Evolutionary conservation across 2,888 invertebrate species (phyloP).

Genomic region (Rhagophthalmus giganteus): DNA sequence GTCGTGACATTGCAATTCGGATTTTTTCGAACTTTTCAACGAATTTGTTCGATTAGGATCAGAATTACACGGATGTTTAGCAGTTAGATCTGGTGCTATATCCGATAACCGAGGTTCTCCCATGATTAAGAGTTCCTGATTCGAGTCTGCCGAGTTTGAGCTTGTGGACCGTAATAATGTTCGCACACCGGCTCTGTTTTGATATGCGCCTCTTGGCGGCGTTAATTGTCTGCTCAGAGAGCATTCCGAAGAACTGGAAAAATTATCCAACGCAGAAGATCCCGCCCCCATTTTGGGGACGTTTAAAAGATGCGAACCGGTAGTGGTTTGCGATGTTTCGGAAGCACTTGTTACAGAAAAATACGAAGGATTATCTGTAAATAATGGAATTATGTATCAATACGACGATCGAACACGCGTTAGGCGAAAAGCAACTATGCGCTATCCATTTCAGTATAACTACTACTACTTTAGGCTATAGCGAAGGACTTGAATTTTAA

Average conservation of each 20-base stretch:
- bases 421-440: too few relatives aligned
- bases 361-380: conserved; percentile 77
- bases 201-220: conserved; percentile 40
- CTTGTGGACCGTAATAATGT: conserved; percentile 67
- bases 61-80: conserved; percentile 45
- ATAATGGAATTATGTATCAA: too few relatives aligned
- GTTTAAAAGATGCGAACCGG: conserved; percentile 32
- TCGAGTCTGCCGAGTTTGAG: conserved; percentile 63
- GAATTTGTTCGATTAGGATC: conserved; percentile 49
- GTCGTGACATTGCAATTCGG: conserved; percentile 37
- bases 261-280: conserved; percentile 31
- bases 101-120: conserved; percentile 73
- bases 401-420: too few relatives aligned
- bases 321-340: conserved; percentile 30
- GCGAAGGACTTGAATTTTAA: conserved; percentile 32
- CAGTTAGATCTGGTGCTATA: conserved; percentile 62
- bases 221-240: conserved; percentile 42
- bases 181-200: conserved; percentile 51
- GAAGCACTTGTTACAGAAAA: conserved; percentile 66
- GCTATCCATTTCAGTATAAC: too few relatives aligned
- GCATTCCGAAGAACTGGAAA: conserved; percentile 33
- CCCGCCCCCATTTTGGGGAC: conserved; percentile 34
- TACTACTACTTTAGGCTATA: conserved; percentile 25
- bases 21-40: conserved; percentile 39
- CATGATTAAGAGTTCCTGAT: conserved; percentile 67